These are phyloP conservation scores for Drosophila sordidula DNA, from an alignment of 2,888 invertebrate genomes.

Conservation along the genomic window DNA sequence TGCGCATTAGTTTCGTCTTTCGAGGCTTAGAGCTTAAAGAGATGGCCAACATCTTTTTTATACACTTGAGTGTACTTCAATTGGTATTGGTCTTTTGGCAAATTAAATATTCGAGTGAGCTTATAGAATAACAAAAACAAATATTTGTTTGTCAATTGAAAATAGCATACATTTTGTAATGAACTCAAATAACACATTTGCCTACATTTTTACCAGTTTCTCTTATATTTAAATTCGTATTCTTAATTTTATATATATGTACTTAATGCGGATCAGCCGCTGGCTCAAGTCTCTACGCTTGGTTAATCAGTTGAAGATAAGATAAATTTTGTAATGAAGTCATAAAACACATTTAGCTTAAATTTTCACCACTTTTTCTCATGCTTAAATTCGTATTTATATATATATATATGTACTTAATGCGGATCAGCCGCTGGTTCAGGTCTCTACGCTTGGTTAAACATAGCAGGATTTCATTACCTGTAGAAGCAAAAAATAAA, in stretches of 20 bases:
- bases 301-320: conserved; percentile 26
- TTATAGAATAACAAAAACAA: not conserved
- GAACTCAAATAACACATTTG: not conserved
- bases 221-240: not conserved
- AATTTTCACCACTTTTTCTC: not conserved
- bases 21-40: conserved; percentile 14
- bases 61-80: not conserved
- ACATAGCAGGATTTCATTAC: conserved; percentile 62
- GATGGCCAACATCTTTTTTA: not conserved
- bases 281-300: conserved; percentile 24
- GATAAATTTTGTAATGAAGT: conserved; percentile 3
- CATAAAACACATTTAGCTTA: too few species aligned
- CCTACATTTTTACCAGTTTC: not conserved
- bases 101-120: not conserved
- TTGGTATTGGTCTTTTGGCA: not conserved
- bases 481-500: conserved; percentile 20
- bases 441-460: conserved; percentile 38
- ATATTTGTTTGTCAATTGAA: not conserved
- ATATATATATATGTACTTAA: not conserved
- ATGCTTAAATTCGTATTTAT: not conserved
- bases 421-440: not conserved
- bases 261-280: not conserved
- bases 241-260: conserved; percentile 5
- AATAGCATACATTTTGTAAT: not conserved
- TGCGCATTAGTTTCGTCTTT: conserved; percentile 33